Base-by-base conservation (phyloP, 2,888 invertebrate genomes). In the Apocheima hispidaria region DNA sequence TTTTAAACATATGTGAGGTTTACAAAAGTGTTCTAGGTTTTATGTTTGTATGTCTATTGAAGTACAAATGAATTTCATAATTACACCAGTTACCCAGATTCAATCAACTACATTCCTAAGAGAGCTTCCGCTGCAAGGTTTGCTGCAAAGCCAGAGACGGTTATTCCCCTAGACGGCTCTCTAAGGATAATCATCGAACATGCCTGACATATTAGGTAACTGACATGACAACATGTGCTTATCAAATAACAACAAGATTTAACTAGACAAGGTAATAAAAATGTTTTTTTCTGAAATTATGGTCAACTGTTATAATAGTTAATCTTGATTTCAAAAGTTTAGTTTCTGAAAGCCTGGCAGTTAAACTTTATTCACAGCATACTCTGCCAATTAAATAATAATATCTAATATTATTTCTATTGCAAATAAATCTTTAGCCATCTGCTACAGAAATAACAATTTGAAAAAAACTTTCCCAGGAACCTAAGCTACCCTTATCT, bases 151-250 rank as follows among this genome's bases (percentile, higher is more conserved):
- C 30, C 14, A 9, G 36, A 50, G 33, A 16, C 59, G 48, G 51
- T 40, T 20, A 30, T 38, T 53, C 50, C 40, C 35, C 33, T 23
- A 23, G 46, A 20, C 30, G 28, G 4, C 26, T 40, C 60, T 55
- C 61, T n/a, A 14, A 28, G 46, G 55, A 40, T 21, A 4, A 38
- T 14, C 43, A 33, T 40, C 14, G 55, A 18, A 51, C 38, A 35
- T 49, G 36, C 26, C 28, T 49, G 12, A 41, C n/a, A n/a, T n/a
- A n/a, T n/a, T n/a, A n/a, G n/a, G 23, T 60, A 49, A 60, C 53
- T 53, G 28, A 35, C 53, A 20, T 41, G 35, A 53, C 40, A 46
- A 20, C 14, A 30, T 40, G 26, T 10, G 51, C 28, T 33, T 41
- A 20, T 36, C n/a, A n/a, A 28, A 48, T 56, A 48, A 48, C 30